Conservation (phyloP, 2,797 vertebrate species). For the Rhynchonycteris naso region DNA sequence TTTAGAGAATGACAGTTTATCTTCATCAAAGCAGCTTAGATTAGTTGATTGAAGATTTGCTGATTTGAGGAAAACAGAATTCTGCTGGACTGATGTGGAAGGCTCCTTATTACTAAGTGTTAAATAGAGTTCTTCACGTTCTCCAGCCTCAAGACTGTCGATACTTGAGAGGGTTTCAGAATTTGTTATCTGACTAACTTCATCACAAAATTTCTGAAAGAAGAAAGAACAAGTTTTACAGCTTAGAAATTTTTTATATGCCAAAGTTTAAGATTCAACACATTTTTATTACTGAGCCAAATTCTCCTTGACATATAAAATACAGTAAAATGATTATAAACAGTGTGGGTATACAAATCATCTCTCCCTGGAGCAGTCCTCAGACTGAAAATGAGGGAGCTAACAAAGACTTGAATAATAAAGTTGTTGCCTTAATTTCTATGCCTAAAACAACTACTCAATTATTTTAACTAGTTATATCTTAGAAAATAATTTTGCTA, state of each 20-base stretch:
- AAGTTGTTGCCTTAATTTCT: conserved; percentile 31
- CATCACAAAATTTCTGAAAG: conserved; percentile 89
- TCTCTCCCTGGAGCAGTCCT: neutral
- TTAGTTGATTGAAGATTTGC: conserved; percentile 75
- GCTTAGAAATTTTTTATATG: conserved; percentile 45
- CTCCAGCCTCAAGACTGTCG: conserved; percentile 93
- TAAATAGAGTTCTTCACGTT: conserved; percentile 81
- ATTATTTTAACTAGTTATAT: conserved; percentile 26
- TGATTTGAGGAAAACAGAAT: conserved; percentile 73
- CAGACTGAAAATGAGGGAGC: neutral
- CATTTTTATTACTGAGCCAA: neutral
- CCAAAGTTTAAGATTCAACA: conserved; percentile 26
- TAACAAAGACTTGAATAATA: neutral
- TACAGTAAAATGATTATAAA: neutral
- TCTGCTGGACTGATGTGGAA: conserved; percentile 77
- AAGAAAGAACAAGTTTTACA: conserved; percentile 71
- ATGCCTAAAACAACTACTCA: conserved; percentile 14
- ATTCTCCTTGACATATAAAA: neutral
- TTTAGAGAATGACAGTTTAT: conserved; percentile 79
- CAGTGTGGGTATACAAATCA: neutral
- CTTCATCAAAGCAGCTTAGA: conserved; percentile 77
- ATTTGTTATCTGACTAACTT: conserved; percentile 85
- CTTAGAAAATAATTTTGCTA: conserved; percentile 59
- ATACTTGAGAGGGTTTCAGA: conserved; percentile 92
- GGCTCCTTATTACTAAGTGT: conserved; percentile 72